Evolutionary conservation across 2,888 invertebrate genomes (phyloP).

Genomic region (Caenorhabditis sp.): DNA sequence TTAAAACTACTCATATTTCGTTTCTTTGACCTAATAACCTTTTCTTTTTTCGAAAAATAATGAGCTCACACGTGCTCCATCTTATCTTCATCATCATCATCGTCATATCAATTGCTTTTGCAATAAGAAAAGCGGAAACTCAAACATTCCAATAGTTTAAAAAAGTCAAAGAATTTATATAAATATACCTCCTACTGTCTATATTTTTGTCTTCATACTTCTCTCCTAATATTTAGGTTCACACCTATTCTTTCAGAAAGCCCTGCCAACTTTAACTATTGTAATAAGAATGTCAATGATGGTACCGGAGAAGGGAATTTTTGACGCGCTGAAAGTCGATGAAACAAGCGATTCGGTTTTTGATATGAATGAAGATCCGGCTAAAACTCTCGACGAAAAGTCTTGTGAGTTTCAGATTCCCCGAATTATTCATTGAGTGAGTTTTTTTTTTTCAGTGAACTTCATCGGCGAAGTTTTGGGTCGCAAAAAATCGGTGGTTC

Average conservation of each 20-base stretch:
- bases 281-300: constrained; percentile 28
- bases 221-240: neutral
- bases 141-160: neutral
- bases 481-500: constrained; percentile 40
- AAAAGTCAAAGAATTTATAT: neutral
- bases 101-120: neutral
- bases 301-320: constrained; percentile 34
- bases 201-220: neutral
- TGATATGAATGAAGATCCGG: constrained; percentile 20
- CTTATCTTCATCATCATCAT: neutral
- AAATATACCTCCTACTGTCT: neutral
- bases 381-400: constrained; percentile 26
- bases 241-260: neutral
- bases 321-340: constrained; percentile 35
- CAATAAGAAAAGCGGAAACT: neutral
- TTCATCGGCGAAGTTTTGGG: constrained; percentile 44
- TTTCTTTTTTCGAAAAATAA: no score
- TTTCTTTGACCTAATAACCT: no score
- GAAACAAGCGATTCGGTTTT: constrained; percentile 27
- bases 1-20: no score
- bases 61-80: neutral
- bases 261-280: constrained; percentile 5
- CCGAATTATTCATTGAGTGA: no score
- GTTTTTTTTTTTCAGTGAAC: constrained; percentile 38
- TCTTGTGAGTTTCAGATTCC: constrained; percentile 13